These are phyloP conservation scores for Choloepus hoffmanni DNA, from an alignment of 2,113 vertebrate species.

Conservation along the genomic window DNA sequence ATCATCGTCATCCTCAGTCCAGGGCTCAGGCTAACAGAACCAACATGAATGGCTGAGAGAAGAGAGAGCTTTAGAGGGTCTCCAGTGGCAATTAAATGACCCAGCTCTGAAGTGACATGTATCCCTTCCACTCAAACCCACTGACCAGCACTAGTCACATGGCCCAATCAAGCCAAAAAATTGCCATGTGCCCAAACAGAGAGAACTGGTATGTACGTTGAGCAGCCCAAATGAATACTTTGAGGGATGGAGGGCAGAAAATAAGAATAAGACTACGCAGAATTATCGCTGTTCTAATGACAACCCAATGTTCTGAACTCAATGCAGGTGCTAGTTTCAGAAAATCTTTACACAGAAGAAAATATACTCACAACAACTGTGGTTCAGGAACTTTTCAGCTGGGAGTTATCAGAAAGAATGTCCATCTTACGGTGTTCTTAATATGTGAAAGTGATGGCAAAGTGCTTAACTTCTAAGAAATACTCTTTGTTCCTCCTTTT, in stretches of 20 bases:
- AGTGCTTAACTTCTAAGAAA: constrained; percentile 28
- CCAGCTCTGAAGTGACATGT: neutral
- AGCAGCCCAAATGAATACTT: neutral
- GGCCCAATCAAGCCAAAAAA: neutral
- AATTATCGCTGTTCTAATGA: constrained; percentile 36
- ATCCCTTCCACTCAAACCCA: neutral
- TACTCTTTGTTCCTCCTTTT: neutral
- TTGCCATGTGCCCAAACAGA: neutral
- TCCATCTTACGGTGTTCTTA: neutral
- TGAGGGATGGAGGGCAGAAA: neutral
- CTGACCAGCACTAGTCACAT: neutral
- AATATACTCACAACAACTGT: neutral
- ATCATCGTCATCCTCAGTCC: neutral
- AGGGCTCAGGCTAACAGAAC: neutral
- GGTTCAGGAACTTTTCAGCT: neutral
- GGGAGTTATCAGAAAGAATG: constrained; percentile 39
- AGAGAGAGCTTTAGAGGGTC: neutral
- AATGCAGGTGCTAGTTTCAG: neutral
- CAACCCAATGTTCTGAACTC: constrained; percentile 44
- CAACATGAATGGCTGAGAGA: neutral
- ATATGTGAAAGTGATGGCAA: neutral
- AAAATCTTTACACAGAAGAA: constrained; percentile 28
- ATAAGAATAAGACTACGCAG: neutral
- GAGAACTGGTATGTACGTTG: neutral
- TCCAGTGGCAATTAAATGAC: neutral